These are phyloP conservation scores for Phyllotreta cruciferae DNA, from an alignment of 2,888 invertebrate species.

Conservation along the genomic window DNA sequence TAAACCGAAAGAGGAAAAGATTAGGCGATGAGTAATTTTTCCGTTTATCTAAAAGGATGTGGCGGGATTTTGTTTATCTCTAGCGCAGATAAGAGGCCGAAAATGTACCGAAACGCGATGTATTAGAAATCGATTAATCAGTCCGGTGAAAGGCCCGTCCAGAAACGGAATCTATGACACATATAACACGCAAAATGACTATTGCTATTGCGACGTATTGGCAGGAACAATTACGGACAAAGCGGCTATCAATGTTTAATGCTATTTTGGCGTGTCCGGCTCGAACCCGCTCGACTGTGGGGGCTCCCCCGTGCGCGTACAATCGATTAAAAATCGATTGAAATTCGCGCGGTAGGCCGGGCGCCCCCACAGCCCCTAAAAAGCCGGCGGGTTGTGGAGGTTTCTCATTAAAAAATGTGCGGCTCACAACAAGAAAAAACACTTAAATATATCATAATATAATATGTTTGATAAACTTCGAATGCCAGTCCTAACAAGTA, in stretches of 20 bases:
- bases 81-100: not conserved
- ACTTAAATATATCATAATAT: constrained; percentile 56
- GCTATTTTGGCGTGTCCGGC: constrained; percentile 50
- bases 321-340: not conserved
- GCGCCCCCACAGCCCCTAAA: constrained; percentile 54
- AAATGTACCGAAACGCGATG: too few species aligned
- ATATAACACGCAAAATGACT: constrained; percentile 53
- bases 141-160: constrained; percentile 30
- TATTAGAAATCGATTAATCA: too few species aligned
- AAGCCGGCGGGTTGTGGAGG: constrained; percentile 53
- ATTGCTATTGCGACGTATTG: constrained; percentile 59
- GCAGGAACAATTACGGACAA: constrained; percentile 63
- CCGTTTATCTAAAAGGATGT: too few species aligned
- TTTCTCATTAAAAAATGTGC: constrained; percentile 46
- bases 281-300: constrained; percentile 46
- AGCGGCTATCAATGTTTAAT: constrained; percentile 53
- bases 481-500: constrained; percentile 59
- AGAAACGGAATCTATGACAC: constrained; percentile 51
- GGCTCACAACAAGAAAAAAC: constrained; percentile 60
- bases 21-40: too few species aligned
- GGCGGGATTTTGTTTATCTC: too few species aligned
- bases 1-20: too few species aligned
- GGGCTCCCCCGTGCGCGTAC: constrained; percentile 31
- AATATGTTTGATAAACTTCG: constrained; percentile 53
- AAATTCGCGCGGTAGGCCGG: not conserved